Base-by-base conservation (phyloP, 2,797 vertebrate genomes). In the Choloepus didactylus region DNA sequence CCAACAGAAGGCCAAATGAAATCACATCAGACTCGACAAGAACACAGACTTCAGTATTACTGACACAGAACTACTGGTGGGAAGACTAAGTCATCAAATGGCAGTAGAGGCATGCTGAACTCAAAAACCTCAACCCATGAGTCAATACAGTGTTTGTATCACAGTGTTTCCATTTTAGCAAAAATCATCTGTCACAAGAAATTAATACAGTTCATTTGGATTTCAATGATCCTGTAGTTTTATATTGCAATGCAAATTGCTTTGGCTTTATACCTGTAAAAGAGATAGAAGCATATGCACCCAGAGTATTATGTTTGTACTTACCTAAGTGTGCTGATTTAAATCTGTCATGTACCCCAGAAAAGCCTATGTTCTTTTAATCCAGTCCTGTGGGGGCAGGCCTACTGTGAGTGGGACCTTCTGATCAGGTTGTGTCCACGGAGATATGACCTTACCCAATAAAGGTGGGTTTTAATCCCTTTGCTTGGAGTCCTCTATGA, bases 161-260 rank as follows among this genome's bases (percentile, higher is more conserved):
- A 12, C 31, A 7, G 73, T 9, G 54, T 49, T 83, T 91, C 75
- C 46, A 23, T 35, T 82, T 86, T 44, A 77, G 88, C 79, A 88
- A 94, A 95, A 92, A 79, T 83, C 73, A 93, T 44, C 67, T 46
- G 38, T 41, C 73, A 76, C 5, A 6, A 79, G 72, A 94, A 95
- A 73, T 31, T 67, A 62, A 95, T 49, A 19, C 2, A 73, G 64
- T 64, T 67, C 72, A 41, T 75, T 56, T 92, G 77, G 41, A 70
- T 38, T 91, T 76, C 73, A 21, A 51, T 66, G 80, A 87, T 35
- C 76, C 6, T 60, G 21, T 25, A 54, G 70, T 76, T 95, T 87
- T 72, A 54, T 46, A 82, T 67, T 90, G 77, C 56, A 54, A 27
- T 54, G 56, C 0, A 75, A 46, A 83, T 0, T 94, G 49, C 31